phyloP scores from a whole-genome alignment of 1,140 invertebrate species.

The Leptinotarsa texana region DNA sequence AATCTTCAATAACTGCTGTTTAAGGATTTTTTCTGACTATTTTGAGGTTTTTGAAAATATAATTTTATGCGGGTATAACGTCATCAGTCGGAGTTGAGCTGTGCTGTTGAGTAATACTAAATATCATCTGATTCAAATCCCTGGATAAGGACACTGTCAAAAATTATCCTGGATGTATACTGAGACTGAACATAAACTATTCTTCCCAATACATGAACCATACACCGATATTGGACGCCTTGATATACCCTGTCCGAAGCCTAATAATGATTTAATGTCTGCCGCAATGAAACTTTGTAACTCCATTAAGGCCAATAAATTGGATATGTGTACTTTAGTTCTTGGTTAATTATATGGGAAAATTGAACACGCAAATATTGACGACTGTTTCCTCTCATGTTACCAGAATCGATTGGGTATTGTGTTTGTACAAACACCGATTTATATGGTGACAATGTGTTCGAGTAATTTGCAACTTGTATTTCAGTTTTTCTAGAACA shows the following conservation, averaged over 20 bases:
- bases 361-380: slow-evolving; percentile 1
- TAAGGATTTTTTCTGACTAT: too few species aligned
- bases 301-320: background rate
- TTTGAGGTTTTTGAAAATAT: too few species aligned
- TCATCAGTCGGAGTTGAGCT: too few species aligned
- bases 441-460: too few species aligned
- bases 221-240: background rate
- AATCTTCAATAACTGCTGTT: too few species aligned
- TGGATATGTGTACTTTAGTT: background rate
- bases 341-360: background rate
- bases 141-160: too few species aligned
- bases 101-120: too few species aligned
- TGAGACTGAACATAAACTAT: background rate
- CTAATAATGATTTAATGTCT: background rate
- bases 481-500: too few species aligned
- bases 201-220: background rate
- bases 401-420: background rate
- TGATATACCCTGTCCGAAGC: background rate
- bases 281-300: background rate
- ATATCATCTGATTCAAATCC: too few species aligned
- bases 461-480: too few species aligned
- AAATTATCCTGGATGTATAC: too few species aligned
- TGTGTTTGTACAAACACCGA: background rate
- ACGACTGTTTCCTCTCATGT: background rate
- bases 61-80: too few species aligned